phyloP scores from a whole-genome alignment of 2,888 invertebrate species.

The Dynastes hyllus region DNA sequence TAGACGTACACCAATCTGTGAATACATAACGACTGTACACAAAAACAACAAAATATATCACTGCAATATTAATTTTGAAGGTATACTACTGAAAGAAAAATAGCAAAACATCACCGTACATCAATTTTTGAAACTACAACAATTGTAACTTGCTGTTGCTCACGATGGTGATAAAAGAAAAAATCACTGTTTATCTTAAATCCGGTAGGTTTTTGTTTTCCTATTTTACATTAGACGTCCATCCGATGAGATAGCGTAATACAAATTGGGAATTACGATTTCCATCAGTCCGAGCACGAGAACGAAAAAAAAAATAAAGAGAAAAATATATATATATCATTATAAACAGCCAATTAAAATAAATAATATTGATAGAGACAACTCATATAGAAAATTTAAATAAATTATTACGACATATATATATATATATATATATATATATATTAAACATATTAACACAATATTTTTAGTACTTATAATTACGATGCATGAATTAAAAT shows the following conservation, averaged over 20 bases:
- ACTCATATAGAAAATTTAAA: conserved; percentile 48
- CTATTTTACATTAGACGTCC: conserved; percentile 32
- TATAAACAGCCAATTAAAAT: conserved; percentile 51
- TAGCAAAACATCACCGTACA: conserved; percentile 29
- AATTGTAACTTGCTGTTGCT: conserved; percentile 36
- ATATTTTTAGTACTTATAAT: conserved; percentile 58
- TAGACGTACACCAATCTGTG: background rate
- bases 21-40: conserved; percentile 3
- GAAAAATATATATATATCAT: conserved; percentile 30
- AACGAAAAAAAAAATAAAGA: conserved; percentile 13
- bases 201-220: background rate
- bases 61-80: conserved; percentile 2
- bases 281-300: conserved; percentile 30
- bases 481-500: conserved; percentile 49
- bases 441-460: conserved; percentile 51
- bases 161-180: background rate
- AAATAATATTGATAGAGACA: conserved; percentile 48
- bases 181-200: background rate
- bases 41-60: conserved; percentile 22
- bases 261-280: conserved; percentile 9
- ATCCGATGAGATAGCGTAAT: conserved; percentile 2
- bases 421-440: conserved; percentile 45
- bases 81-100: conserved; percentile 25
- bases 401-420: conserved; percentile 52
- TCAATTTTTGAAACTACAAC: conserved; percentile 39